phyloP scores from a whole-genome alignment of 2,888 invertebrate species.

The Tinea semifulvella region DNA sequence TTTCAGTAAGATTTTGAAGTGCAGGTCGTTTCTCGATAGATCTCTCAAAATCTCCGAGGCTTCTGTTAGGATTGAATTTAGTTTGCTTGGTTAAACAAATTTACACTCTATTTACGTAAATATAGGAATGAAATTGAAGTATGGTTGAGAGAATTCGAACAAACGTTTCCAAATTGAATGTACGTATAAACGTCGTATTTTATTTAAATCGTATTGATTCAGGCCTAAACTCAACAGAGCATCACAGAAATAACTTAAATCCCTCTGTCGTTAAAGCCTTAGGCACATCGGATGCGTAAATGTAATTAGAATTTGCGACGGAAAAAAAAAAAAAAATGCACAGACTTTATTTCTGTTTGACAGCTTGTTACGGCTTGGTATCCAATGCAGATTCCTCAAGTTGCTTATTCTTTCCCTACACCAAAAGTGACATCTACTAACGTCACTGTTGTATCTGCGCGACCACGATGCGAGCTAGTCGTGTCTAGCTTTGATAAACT shows the following conservation, averaged over 20 bases:
- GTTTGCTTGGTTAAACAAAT: constrained; percentile 2
- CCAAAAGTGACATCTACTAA: no score
- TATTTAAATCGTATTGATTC: constrained; percentile 29
- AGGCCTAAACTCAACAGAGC: constrained; percentile 15
- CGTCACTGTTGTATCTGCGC: no score
- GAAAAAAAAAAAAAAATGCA: no score
- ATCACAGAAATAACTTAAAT: constrained; percentile 11
- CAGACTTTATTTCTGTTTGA: no score
- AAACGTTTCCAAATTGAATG: constrained; percentile 25
- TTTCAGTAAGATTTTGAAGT: not conserved
- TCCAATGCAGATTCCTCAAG: no score
- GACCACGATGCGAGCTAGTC: no score
- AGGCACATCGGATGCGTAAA: no score
- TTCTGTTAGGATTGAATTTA: constrained; percentile 12
- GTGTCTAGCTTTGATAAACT: no score
- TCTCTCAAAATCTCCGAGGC: constrained; percentile 10
- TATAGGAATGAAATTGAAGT: not conserved
- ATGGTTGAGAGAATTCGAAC: constrained; percentile 4
- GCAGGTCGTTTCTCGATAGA: constrained; percentile 7
- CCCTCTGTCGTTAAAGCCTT: constrained; percentile 5
- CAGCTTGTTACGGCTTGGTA: no score
- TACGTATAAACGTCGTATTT: constrained; percentile 28
- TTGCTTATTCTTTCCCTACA: no score
- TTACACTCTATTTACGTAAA: not conserved
- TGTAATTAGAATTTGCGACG: no score